A percentile compares a stretch with the other conserved stretches of the same genome.
phyloP scores from a whole-genome alignment of 2,888 invertebrate genomes.

The Spilarctia lutea region DNA sequence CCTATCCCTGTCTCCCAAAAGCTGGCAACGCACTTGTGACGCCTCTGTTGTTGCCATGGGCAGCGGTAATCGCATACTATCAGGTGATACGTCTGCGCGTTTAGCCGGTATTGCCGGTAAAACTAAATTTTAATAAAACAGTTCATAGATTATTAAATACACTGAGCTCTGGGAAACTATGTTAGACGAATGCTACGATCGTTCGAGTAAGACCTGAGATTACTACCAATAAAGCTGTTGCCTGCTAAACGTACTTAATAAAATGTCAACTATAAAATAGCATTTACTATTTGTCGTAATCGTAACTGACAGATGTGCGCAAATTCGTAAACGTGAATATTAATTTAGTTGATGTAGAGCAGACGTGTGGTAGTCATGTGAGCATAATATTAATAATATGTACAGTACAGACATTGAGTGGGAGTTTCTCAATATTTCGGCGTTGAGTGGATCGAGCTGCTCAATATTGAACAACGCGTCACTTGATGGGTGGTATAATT shows the following conservation, averaged over 20 bases:
- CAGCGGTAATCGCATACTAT: too few relatives aligned
- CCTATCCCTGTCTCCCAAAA: too few relatives aligned
- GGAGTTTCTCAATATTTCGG: conserved; percentile 48
- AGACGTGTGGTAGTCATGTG: neutral
- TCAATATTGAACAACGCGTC: conserved; percentile 50
- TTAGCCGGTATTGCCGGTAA: neutral
- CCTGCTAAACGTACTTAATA: conserved; percentile 32
- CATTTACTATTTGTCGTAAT: conserved; percentile 8
- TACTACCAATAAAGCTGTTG: conserved; percentile 45
- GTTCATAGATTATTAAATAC: conserved; percentile 64
- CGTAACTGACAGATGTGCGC: conserved; percentile 18
- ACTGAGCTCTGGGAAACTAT: conserved; percentile 61
- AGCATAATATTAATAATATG: conserved; percentile 43
- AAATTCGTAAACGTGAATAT: conserved; percentile 22
- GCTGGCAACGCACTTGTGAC: too few relatives aligned
- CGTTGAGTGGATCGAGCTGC: conserved; percentile 44
- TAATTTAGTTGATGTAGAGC: conserved; percentile 23
- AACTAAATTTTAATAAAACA: conserved; percentile 56
- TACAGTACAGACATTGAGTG: conserved; percentile 37
- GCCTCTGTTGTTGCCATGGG: too few relatives aligned
- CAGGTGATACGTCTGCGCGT: too few relatives aligned
- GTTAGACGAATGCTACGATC: conserved; percentile 46
- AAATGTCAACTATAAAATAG: conserved; percentile 21
- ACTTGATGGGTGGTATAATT: conserved; percentile 69
- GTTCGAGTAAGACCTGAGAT: conserved; percentile 42